Evolutionary conservation across 2,797 vertebrate genomes (phyloP).

Genomic region (Myotis vivesi): DNA sequence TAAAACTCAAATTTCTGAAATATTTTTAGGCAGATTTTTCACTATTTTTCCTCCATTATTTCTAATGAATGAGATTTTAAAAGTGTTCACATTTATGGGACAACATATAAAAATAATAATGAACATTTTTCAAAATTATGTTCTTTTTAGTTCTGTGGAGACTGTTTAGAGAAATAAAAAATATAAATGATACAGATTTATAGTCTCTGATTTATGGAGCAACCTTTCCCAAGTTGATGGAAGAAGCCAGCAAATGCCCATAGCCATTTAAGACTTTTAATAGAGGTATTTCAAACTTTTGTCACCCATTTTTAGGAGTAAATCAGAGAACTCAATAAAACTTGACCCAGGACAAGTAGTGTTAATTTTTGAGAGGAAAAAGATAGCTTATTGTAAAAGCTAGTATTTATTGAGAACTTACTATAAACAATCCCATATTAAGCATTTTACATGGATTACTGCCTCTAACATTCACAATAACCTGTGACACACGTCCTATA

Average conservation of each 20-base stretch:
- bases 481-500: neutral
- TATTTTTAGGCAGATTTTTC: neutral
- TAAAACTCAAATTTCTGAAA: constrained; percentile 17
- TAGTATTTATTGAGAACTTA: neutral
- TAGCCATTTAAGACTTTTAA: neutral
- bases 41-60: neutral
- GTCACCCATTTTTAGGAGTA: neutral
- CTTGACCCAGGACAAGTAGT: neutral
- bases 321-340: constrained; percentile 2
- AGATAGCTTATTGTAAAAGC: neutral
- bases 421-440: neutral
- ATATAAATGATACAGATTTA: neutral
- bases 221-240: neutral
- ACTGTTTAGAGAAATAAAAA: constrained; percentile 54
- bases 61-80: neutral
- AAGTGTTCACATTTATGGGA: constrained; percentile 11
- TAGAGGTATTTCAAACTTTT: constrained; percentile 14
- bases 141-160: constrained; percentile 43
- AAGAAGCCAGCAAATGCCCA: neutral
- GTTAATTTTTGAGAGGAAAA: constrained; percentile 31
- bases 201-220: neutral
- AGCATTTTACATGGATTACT: neutral
- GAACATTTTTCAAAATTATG: constrained; percentile 29
- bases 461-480: neutral
- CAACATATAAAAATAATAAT: constrained; percentile 40